A percentile compares a stretch with the other conserved stretches of the same genome.
Conservation (phyloP, 2,888 invertebrate genomes). For the Pseudococcus jackbeardsleyi region DNA sequence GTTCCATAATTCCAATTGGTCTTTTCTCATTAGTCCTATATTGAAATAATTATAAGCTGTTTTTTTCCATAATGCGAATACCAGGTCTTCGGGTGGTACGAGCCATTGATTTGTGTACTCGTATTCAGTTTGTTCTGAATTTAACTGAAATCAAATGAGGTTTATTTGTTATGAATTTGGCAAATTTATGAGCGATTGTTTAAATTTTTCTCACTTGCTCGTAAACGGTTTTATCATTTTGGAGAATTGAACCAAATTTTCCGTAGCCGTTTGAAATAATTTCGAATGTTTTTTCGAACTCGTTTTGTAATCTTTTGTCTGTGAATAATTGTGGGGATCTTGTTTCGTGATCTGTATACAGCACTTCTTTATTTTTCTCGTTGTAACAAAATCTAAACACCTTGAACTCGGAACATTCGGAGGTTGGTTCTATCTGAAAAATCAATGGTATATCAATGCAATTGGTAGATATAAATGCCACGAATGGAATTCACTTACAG, state of each 20-base stretch:
- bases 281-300: background rate
- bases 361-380: background rate
- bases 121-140: background rate
- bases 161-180: background rate
- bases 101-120: background rate
- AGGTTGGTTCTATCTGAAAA: background rate
- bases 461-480: background rate
- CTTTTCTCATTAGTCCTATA: background rate
- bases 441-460: background rate
- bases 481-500: background rate
- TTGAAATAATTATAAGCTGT: background rate
- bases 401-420: background rate
- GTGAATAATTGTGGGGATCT: background rate
- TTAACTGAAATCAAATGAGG: background rate
- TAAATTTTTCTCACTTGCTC: background rate
- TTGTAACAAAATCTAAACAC: background rate
- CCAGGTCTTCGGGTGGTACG: background rate
- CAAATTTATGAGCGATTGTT: background rate
- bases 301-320: background rate
- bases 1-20: background rate
- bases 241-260: background rate
- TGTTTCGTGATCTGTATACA: background rate
- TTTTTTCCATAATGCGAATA: background rate
- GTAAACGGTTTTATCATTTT: background rate
- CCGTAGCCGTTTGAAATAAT: background rate